Conservation (phyloP, 1,140 invertebrate species). For the Micrasema minimum region DNA sequence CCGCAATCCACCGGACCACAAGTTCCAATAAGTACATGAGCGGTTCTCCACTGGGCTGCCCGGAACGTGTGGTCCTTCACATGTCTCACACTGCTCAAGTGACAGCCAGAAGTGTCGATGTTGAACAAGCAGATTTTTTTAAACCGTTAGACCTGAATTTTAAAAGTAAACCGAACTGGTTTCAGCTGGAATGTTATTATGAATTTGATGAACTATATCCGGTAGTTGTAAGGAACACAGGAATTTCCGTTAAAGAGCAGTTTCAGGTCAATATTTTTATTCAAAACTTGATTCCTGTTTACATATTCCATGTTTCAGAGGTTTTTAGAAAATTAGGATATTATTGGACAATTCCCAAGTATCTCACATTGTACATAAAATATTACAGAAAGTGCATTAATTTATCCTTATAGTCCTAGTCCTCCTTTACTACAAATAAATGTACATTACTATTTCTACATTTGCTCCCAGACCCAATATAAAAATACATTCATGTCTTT, state of each 20-base stretch:
- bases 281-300: no score
- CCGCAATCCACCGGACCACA: conserved; percentile 68
- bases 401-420: no score
- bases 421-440: no score
- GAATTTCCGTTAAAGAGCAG: conserved; percentile 72
- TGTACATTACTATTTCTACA: no score
- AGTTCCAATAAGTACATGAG: conserved; percentile 68
- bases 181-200: conserved; percentile 75
- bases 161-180: conserved; percentile 72
- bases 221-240: conserved; percentile 68
- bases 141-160: conserved; percentile 75
- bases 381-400: no score
- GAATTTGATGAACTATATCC: conserved; percentile 76
- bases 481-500: no score
- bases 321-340: no score
- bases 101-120: conserved; percentile 33
- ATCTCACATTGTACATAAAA: no score
- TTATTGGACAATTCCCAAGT: no score
- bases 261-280: conserved; percentile 67
- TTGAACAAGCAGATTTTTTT: conserved; percentile 52
- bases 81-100: conserved; percentile 65
- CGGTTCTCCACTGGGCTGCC: conserved; percentile 62
- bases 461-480: no score
- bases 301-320: no score
- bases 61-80: conserved; percentile 66